Percentiles rank a stretch among this genome's conserved stretches.
phyloP scores from a whole-genome alignment of 1,140 invertebrate species.

The Gryllus bimaculatus region DNA sequence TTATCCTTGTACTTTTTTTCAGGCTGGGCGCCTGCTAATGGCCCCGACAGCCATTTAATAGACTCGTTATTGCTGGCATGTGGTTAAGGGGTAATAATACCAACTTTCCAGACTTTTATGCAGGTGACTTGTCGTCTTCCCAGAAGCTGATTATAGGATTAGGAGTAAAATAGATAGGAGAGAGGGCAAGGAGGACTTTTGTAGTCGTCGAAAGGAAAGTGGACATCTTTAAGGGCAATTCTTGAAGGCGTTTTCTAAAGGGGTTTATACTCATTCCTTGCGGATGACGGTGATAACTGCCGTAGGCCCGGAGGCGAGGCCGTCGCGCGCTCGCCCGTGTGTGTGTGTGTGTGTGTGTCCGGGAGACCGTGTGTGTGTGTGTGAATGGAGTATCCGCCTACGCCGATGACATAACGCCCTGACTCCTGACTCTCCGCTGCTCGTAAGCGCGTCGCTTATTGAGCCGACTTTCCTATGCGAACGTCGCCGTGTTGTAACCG shows the following conservation, averaged over 20 bases:
- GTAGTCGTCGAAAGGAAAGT: neutral
- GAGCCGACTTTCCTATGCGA: too few species aligned
- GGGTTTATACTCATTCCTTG: neutral
- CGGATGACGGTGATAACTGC: too few species aligned
- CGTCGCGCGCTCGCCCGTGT: too few species aligned
- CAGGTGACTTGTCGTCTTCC: neutral
- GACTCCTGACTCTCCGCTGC: too few species aligned
- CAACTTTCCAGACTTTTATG: neutral
- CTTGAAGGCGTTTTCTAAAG: neutral
- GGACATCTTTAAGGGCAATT: conserved; percentile 1
- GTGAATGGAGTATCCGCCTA: too few species aligned
- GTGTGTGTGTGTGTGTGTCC: too few species aligned
- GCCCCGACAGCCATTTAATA: neutral
- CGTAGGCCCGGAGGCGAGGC: too few species aligned
- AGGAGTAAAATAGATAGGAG: neutral
- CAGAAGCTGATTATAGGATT: neutral
- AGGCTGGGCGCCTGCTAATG: neutral
- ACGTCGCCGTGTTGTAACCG: too few species aligned
- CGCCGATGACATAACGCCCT: too few species aligned
- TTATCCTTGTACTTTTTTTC: conserved; percentile 1
- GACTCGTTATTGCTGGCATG: neutral
- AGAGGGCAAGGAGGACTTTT: neutral
- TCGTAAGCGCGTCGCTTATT: too few species aligned
- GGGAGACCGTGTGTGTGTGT: too few species aligned
- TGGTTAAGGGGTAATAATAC: neutral